phyloP scores from a whole-genome alignment of 2,888 invertebrate species.

The Papilio protenor region DNA sequence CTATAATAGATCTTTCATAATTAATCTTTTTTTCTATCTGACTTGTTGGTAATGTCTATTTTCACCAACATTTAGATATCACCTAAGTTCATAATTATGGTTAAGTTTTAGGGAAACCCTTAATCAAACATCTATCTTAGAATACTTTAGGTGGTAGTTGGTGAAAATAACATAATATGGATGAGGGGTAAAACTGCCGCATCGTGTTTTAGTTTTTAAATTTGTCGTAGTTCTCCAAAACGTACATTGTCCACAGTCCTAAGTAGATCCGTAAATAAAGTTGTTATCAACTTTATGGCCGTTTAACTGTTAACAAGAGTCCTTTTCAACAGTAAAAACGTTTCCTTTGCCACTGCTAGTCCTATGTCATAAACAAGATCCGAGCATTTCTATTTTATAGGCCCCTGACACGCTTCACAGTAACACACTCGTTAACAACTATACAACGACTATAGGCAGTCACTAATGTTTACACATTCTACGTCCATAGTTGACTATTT shows the following conservation, averaged over 20 bases:
- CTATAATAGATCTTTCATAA: too few relatives aligned
- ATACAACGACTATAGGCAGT: not conserved
- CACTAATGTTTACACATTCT: not conserved
- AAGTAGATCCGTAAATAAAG: slow-evolving; percentile 20
- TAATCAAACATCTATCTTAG: too few relatives aligned
- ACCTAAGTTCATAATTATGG: too few relatives aligned
- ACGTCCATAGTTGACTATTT: not conserved
- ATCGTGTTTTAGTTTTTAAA: not conserved
- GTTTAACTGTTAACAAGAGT: not conserved
- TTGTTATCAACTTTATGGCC: slow-evolving; percentile 18
- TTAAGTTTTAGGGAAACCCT: too few relatives aligned
- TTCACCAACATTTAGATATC: too few relatives aligned
- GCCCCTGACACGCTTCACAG: not conserved
- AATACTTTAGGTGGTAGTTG: too few relatives aligned
- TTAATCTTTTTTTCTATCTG: too few relatives aligned
- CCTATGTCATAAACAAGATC: slow-evolving; percentile 12
- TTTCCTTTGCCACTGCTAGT: slow-evolving; percentile 3
- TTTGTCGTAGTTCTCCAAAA: not conserved
- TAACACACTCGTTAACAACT: not conserved
- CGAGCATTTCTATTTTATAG: slow-evolving; percentile 15
- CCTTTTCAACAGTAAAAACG: slow-evolving; percentile 14
- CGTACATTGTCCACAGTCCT: not conserved
- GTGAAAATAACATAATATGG: too few relatives aligned
- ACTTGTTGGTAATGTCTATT: too few relatives aligned
- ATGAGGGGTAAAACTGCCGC: not conserved